Conservation (phyloP, 2,113 vertebrate genomes). For the Motacilla tschutschensis region DNA sequence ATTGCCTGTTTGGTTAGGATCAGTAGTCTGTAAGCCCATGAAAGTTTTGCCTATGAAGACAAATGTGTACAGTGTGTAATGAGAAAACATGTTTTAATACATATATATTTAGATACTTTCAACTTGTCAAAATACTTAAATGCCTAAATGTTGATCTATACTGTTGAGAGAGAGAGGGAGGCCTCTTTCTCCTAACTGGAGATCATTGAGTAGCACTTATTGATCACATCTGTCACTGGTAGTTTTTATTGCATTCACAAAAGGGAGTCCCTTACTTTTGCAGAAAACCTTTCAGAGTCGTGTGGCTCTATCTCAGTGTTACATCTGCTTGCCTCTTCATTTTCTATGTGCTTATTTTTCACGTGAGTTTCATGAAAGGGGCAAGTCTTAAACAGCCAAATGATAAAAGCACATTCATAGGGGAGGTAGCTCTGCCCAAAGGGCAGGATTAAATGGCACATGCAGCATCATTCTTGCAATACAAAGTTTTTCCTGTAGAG, state of each 20-base stretch:
- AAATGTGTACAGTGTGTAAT: not conserved
- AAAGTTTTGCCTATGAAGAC: not conserved
- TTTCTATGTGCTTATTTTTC: constrained; percentile 10
- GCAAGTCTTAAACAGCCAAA: not conserved
- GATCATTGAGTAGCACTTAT: not conserved
- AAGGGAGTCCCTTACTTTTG: not conserved
- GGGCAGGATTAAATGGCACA: not conserved
- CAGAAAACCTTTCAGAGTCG: not conserved
- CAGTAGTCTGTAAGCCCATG: not conserved
- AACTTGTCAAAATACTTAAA: not conserved
- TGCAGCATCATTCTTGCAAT: not conserved
- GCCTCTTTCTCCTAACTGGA: not conserved
- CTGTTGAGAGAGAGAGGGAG: not conserved
- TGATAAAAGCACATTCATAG: not conserved
- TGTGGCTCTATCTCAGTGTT: not conserved
- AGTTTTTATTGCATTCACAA: not conserved
- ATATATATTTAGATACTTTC: not conserved
- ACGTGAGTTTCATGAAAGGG: not conserved
- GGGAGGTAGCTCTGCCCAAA: not conserved
- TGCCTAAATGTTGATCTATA: not conserved
- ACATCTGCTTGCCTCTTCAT: not conserved
- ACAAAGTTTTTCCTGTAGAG: constrained; percentile 11
- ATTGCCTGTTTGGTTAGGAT: not conserved
- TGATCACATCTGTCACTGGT: not conserved
- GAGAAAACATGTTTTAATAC: not conserved